Percentiles rank a stretch among this genome's conserved stretches.
These are phyloP conservation scores for Chromis chromis DNA, from an alignment of 2,797 vertebrate species.

Conservation along the genomic window DNA sequence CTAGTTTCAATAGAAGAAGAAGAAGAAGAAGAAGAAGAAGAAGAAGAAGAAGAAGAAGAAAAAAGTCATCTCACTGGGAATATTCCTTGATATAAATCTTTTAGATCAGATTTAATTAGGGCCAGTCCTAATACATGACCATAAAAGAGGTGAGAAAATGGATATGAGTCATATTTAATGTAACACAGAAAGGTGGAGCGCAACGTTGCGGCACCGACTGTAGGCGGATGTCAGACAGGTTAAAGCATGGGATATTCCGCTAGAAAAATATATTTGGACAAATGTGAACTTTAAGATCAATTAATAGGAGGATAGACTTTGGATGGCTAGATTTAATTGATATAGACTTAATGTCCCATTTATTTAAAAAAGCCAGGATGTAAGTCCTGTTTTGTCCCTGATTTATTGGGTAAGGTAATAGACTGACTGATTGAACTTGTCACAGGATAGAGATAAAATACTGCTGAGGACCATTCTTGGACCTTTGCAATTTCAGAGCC, in stretches of 20 bases:
- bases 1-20: constrained; percentile 33
- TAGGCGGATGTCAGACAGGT: constrained; percentile 50
- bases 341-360: constrained; percentile 77
- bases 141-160: constrained; percentile 64
- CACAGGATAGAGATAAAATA: constrained; percentile 80
- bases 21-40: no score
- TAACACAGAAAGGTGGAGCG: constrained; percentile 42
- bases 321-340: constrained; percentile 71
- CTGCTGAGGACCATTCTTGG: constrained; percentile 76
- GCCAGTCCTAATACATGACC: constrained; percentile 57
- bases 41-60: background rate
- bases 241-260: constrained; percentile 48
- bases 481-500: constrained; percentile 78
- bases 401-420: constrained; percentile 84
- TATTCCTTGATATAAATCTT: constrained; percentile 66
- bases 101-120: constrained; percentile 65
- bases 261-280: constrained; percentile 64
- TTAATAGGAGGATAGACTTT: constrained; percentile 66
- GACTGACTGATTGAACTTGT: constrained; percentile 85
- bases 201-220: constrained; percentile 30
- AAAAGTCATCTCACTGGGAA: constrained; percentile 50
- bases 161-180: constrained; percentile 72
- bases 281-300: constrained; percentile 66
- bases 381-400: constrained; percentile 69
- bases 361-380: constrained; percentile 53